phyloP scores from a whole-genome alignment of 2,888 invertebrate species.

The Euphydryas editha region DNA sequence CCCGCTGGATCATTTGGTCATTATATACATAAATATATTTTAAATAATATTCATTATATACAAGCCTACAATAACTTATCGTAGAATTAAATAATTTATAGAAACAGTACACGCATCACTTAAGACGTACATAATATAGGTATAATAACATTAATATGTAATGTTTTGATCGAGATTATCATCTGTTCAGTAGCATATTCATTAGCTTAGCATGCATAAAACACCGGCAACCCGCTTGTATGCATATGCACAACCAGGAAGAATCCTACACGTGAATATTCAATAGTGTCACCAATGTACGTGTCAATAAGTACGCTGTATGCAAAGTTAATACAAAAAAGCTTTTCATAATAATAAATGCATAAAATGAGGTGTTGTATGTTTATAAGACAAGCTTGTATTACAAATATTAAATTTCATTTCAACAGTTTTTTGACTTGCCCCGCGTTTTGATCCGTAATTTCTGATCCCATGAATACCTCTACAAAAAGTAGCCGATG shows the following conservation, averaged over 20 bases:
- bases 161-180: constrained; percentile 8
- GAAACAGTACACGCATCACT: background rate
- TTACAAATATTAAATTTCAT: too few relatives aligned
- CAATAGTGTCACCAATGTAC: background rate
- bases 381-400: too few relatives aligned
- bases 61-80: background rate
- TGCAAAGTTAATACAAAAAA: background rate
- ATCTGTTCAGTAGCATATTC: constrained; percentile 5
- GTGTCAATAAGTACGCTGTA: background rate
- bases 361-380: too few relatives aligned
- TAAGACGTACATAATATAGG: background rate
- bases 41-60: too few relatives aligned
- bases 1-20: background rate
- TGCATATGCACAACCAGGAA: constrained; percentile 8
- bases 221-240: background rate
- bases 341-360: background rate
- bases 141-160: constrained; percentile 5
- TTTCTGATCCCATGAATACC: too few relatives aligned
- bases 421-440: too few relatives aligned
- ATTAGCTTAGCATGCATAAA: constrained; percentile 3
- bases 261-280: background rate
- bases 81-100: background rate
- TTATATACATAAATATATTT: too few relatives aligned
- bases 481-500: too few relatives aligned
- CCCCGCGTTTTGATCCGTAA: too few relatives aligned